phyloP scores from a whole-genome alignment of 2,888 invertebrate species.

The Therioaphis trifolii region DNA sequence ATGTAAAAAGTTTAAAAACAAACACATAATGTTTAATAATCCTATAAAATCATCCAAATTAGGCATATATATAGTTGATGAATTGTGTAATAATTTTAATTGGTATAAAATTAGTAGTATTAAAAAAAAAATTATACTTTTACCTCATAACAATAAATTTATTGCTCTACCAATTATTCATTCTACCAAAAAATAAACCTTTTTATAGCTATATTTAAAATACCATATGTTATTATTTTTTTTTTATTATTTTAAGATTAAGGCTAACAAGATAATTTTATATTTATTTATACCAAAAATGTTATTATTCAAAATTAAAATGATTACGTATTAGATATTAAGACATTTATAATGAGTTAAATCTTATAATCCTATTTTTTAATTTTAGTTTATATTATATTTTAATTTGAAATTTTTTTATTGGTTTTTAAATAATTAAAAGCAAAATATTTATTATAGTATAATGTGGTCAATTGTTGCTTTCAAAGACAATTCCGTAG shows the following conservation, averaged over 20 bases:
- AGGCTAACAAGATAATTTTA: too few species aligned
- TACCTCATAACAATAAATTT: background rate
- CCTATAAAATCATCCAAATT: conserved; percentile 8
- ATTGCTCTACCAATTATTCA: background rate
- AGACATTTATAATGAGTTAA: background rate
- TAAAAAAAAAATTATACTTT: conserved; percentile 4
- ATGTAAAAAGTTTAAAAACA: conserved; percentile 32
- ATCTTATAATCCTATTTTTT: background rate
- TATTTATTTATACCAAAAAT: too few species aligned
- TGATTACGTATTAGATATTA: too few species aligned
- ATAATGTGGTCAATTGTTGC: conserved; percentile 27
- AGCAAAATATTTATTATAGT: background rate
- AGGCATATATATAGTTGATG: conserved; percentile 5
- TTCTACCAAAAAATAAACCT: conserved; percentile 13
- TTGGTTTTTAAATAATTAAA: too few species aligned
- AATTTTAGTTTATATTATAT: background rate
- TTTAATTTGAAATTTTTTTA: too few species aligned
- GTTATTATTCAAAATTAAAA: too few species aligned
- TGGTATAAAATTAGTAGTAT: background rate
- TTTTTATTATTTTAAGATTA: too few species aligned
- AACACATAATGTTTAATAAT: background rate
- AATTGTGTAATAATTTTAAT: background rate
- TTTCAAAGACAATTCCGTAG: background rate
- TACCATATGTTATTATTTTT: too few species aligned
- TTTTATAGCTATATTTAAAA: too few species aligned